phyloP scores from a whole-genome alignment of 2,888 invertebrate species.

The Tipula vernalis region DNA sequence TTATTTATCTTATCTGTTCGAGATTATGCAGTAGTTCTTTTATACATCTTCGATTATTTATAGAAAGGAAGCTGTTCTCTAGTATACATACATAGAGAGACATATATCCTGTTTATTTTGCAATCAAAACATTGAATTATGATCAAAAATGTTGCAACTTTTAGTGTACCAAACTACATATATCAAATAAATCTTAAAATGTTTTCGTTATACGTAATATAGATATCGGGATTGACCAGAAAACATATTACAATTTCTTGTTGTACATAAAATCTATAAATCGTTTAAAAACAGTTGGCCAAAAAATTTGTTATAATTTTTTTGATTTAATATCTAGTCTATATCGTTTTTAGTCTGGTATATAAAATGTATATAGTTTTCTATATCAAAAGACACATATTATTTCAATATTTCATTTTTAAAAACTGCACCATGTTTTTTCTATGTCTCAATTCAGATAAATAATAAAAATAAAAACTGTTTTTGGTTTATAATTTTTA shows the following conservation, averaged over 20 bases:
- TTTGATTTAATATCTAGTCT: neutral
- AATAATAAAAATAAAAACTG: neutral
- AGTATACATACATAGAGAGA: neutral
- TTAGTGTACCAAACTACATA: neutral
- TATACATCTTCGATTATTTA: neutral
- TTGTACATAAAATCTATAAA: neutral
- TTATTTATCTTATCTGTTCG: neutral
- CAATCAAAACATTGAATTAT: neutral
- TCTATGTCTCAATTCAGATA: neutral
- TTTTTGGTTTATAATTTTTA: neutral
- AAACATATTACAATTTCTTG: neutral
- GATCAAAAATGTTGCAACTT: neutral
- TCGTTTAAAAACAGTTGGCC: neutral
- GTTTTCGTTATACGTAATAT: neutral
- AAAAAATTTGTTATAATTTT: neutral
- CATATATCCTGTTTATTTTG: neutral
- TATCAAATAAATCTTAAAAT: neutral
- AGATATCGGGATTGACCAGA: neutral
- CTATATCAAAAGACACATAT: neutral
- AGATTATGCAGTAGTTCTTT: neutral
- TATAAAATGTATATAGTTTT: neutral
- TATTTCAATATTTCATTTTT: constrained; percentile 4
- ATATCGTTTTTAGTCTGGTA: neutral
- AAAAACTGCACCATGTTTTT: neutral
- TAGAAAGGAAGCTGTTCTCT: neutral